Conservation (phyloP, 2,888 invertebrate species). For the Ophioninae sp. region DNA sequence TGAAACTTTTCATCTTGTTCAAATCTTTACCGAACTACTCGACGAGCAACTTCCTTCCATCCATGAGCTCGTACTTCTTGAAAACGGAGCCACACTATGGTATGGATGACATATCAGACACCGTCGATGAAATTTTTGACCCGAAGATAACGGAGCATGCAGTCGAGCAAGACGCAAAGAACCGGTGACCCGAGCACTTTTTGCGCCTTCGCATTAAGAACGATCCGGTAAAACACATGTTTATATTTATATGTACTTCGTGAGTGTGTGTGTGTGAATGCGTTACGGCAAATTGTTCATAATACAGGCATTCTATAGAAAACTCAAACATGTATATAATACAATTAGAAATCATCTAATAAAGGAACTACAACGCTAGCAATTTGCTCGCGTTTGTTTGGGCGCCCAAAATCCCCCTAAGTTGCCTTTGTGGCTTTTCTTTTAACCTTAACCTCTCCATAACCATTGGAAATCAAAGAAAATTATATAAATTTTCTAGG, state of each 20-base stretch:
- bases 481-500: no score
- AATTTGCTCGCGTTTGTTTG: no score
- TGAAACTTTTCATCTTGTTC: conserved; percentile 85
- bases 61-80: conserved; percentile 14
- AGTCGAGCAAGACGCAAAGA: background rate
- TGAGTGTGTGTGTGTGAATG: background rate
- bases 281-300: no score
- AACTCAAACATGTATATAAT: no score
- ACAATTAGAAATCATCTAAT: no score
- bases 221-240: background rate
- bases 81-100: conserved; percentile 26
- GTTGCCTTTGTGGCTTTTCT: no score
- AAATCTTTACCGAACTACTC: conserved; percentile 67
- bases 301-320: no score
- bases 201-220: background rate
- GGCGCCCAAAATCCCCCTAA: no score
- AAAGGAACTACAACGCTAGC: no score
- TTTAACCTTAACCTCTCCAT: no score
- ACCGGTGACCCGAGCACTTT: background rate
- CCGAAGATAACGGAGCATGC: conserved; percentile 11
- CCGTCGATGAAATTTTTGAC: conserved; percentile 44
- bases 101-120: background rate
- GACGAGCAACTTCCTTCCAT: conserved; percentile 48
- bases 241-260: background rate
- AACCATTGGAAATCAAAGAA: no score